Base-by-base conservation (phyloP, 2,888 invertebrate genomes). In the Polymixis flavicincta region DNA sequence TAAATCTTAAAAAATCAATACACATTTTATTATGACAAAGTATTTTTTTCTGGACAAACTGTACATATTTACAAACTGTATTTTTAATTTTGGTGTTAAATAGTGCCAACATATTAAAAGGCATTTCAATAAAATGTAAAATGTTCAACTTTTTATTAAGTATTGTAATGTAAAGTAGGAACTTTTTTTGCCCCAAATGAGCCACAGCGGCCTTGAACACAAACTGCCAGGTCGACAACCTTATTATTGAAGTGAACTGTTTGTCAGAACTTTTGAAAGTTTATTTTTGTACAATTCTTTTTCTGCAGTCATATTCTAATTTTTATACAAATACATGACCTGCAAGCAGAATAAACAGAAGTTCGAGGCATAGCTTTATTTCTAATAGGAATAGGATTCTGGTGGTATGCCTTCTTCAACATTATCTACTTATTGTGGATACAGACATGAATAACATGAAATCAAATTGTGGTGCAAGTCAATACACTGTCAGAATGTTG, bases 181-280 rank as follows among this genome's bases (percentile, higher is more conserved):
- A 65, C 73, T 55, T 74, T 83, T 83, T 86, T 86, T 84, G 82
- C 73, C 57, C 59, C 68, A 76, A 79, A 76, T 80, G 68, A 82
- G 67, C 45, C 63, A 54, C 48, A 65, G 25, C 22, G 71, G 74
- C 87, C 88, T 88, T 88, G 88, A 85, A 80, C 64, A 28, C 66
- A 76, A 73, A 76, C 66, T 74, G 78, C 57, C 50, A 63, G 87
- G 78, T 87, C 77, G 25, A 63, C 42, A 76, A 85, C 87, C 88
- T 87, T 50, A 63, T 66, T 69, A 79, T 68, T 74, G 65, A 57
- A 71, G 57, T 25, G 59, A 80, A 69, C 63, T 77, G 52, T 72
- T 77, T 72, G 60, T 71, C 54, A 81, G 67, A 64, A 64, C 60
- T 63, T 52, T 69, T 69, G 52, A 59, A 66, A 67, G 14, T 67